Evolutionary conservation across 2,113 vertebrate genomes (phyloP).

Genomic region (Pyxicephalus adspersus): DNA sequence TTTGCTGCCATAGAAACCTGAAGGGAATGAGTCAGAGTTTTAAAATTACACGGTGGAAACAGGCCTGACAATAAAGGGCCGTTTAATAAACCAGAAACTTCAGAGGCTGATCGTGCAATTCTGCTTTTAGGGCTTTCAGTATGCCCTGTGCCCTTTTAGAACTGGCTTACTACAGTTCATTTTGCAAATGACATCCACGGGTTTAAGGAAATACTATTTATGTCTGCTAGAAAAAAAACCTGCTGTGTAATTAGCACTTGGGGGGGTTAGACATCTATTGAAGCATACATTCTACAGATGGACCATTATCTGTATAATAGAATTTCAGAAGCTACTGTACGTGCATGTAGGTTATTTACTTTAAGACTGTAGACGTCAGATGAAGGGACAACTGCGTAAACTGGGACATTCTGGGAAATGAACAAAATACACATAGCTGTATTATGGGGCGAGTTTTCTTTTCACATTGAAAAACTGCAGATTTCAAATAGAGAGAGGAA

Average conservation of each 20-base stretch:
- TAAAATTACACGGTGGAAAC: slow-evolving; percentile 55
- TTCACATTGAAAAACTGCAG: neutral
- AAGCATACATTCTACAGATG: neutral
- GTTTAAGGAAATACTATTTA: neutral
- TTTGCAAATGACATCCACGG: slow-evolving; percentile 19
- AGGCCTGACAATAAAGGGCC: slow-evolving; percentile 60
- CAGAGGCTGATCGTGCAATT: neutral
- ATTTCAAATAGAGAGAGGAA: neutral
- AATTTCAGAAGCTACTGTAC: neutral
- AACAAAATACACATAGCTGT: neutral
- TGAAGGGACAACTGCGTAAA: neutral
- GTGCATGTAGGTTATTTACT: neutral
- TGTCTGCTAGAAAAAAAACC: neutral
- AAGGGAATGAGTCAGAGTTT: slow-evolving; percentile 69
- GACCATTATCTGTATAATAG: neutral
- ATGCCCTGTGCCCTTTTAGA: neutral
- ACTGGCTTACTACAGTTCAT: slow-evolving; percentile 11
- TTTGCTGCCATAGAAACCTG: slow-evolving; percentile 70
- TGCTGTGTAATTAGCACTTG: neutral
- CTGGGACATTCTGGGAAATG: neutral
- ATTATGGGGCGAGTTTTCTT: neutral
- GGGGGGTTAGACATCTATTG: neutral
- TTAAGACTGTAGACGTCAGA: neutral
- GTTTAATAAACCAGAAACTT: slow-evolving; percentile 22
- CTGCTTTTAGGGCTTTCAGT: slow-evolving; percentile 5